Conservation (phyloP, 2,888 invertebrate genomes). For the Drosophila acutilabella region DNA sequence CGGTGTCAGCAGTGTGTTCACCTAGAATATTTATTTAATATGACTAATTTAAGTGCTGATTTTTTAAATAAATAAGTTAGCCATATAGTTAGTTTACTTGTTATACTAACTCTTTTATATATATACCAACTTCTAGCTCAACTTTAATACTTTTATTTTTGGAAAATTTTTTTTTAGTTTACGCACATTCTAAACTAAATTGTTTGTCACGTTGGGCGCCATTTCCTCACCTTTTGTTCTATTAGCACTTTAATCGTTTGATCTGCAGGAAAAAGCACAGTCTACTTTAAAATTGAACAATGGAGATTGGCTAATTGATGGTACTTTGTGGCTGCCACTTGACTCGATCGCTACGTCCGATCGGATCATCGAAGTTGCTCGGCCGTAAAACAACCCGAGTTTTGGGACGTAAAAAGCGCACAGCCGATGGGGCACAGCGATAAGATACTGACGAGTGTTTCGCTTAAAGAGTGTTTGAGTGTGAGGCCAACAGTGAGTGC, state of each 20-base stretch:
- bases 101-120: too few relatives aligned
- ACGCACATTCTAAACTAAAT: neutral
- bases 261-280: conserved; percentile 47
- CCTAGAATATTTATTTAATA: too few relatives aligned
- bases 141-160: too few relatives aligned
- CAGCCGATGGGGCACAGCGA: conserved; percentile 44
- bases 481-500: conserved; percentile 21
- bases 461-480: conserved; percentile 19
- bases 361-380: conserved; percentile 41
- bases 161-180: too few relatives aligned
- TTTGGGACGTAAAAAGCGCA: conserved; percentile 56
- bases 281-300: conserved; percentile 26
- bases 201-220: neutral
- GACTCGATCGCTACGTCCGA: conserved; percentile 64
- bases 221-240: neutral
- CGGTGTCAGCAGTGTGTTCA: too few relatives aligned
- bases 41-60: too few relatives aligned
- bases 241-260: neutral
- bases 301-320: conserved; percentile 65
- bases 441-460: conserved; percentile 34
- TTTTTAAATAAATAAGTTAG: too few relatives aligned
- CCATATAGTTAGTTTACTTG: too few relatives aligned
- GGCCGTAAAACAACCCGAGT: conserved; percentile 39
- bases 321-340: conserved; percentile 62
- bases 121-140: too few relatives aligned